Evolutionary conservation across 37 sponge, comb jelly and placozoan genomes (phyloP).

Genomic region (Diacarnus erythraeanus): DNA sequence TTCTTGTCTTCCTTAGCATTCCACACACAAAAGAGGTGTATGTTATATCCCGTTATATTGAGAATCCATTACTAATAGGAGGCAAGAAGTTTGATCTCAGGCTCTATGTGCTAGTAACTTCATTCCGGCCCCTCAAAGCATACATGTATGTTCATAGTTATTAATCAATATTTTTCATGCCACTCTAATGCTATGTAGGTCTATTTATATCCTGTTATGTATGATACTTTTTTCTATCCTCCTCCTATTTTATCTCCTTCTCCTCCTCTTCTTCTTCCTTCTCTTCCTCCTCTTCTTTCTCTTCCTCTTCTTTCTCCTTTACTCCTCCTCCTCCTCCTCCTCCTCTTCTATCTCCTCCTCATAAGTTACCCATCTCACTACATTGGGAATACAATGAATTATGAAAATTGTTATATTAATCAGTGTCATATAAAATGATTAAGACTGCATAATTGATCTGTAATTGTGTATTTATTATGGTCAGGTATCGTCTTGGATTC

Average conservation of each 20-base stretch:
- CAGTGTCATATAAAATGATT: background rate
- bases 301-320: no score
- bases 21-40: conserved; percentile 89
- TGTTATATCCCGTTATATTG: conserved; percentile 94
- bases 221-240: no score
- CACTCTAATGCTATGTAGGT: background rate
- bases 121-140: conserved; percentile 89
- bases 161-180: no score
- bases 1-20: conserved; percentile 15
- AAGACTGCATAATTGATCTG: background rate
- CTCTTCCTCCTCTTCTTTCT: no score
- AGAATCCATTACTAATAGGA: conserved; percentile 95
- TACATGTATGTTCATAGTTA: conserved; percentile 81
- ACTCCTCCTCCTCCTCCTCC: no score
- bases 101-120: conserved; percentile 94
- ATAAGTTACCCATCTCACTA: no score
- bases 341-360: no score
- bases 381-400: no score
- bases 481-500: conserved; percentile 91
- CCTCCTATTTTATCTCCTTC: no score
- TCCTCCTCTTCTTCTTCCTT: no score
- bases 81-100: conserved; percentile 98
- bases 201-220: background rate
- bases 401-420: no score
- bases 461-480: background rate